Base-by-base conservation (phyloP, 2,797 vertebrate genomes). In the Taeniopygia guttata region DNA sequence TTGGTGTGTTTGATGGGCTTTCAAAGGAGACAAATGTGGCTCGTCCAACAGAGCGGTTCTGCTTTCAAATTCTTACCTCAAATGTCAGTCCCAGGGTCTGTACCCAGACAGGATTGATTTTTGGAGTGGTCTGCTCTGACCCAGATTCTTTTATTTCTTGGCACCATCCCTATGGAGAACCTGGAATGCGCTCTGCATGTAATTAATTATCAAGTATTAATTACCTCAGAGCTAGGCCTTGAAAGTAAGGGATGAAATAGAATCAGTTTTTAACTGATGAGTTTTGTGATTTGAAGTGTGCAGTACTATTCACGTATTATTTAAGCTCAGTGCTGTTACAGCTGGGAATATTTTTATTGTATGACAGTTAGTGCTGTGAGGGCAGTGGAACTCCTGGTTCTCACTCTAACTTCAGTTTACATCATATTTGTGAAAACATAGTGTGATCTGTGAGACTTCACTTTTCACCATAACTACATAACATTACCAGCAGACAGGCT, bases 181-280 rank as follows among this genome's bases (percentile, higher is more conserved):
- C 23, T 43, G 20, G 20, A 82, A 59, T 19, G 7, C 34, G 3
- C 17, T 69, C 32, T 82, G 11, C 69, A 49, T 40, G 16, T 10
- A 32, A 27, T 55, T 85, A 56, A 34, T 78, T 63, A 25, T 64
- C 26, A 84, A 42, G 15, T 67, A 38, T 76, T 55, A 69, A 54
- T 69, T 82, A 52, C 29, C 19, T 85, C 26, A 18, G 64, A 87
- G 34, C 52, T 34, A 62, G 56, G 8, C 32, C 36, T 81, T 90
- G 62, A 62, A 93, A 75, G 34, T 69, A 93, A 43, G 67, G 77
- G 52, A 84, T 81, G 62, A 62, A 94, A 59, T 63, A 82, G 49
- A 81, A 69, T 62, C 45, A 34, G 32, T 91, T 91, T 85, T 46
- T 13, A 56, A 66, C 22, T 30, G 27, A 36, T 63, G 74, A n/a